These are phyloP conservation scores for Anhinga rufa DNA, from an alignment of 2,113 vertebrate species.

Conservation along the genomic window DNA sequence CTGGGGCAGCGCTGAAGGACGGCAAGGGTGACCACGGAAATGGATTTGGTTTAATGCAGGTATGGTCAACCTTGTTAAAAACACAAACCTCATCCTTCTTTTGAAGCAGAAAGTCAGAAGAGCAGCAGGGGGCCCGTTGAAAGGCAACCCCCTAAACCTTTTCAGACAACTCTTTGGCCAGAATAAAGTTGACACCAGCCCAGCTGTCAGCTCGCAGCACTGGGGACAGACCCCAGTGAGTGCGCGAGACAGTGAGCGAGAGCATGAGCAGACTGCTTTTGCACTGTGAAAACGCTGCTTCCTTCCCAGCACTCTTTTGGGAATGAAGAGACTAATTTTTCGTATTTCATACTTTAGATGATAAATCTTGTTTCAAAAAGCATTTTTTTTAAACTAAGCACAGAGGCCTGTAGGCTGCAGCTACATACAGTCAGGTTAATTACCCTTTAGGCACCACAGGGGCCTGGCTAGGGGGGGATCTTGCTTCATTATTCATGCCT, in stretches of 20 bases:
- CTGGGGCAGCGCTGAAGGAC: constrained; percentile 22
- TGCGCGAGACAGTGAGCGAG: not conserved
- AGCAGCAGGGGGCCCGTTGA: not conserved
- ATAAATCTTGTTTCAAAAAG: not conserved
- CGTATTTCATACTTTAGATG: not conserved
- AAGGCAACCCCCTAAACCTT: not conserved
- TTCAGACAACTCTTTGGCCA: not conserved
- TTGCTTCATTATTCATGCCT: not conserved
- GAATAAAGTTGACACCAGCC: not conserved
- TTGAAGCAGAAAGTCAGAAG: not conserved
- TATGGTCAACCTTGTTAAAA: not conserved
- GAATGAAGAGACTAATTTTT: not conserved
- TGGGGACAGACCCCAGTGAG: accelerated
- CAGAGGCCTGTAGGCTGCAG: not conserved
- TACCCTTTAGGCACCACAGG: not conserved
- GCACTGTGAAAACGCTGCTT: not conserved
- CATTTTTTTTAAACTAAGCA: not conserved
- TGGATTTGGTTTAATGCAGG: constrained; percentile 76
- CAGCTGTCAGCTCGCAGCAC: not conserved
- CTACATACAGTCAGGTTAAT: not conserved
- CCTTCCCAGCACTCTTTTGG: not conserved
- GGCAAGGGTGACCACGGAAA: constrained; percentile 66
- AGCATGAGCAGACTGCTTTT: not conserved
- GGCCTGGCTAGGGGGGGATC: not conserved
- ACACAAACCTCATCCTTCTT: not conserved